Conservation (phyloP, 2,113 vertebrate genomes). For the Casuarius casuarius region DNA sequence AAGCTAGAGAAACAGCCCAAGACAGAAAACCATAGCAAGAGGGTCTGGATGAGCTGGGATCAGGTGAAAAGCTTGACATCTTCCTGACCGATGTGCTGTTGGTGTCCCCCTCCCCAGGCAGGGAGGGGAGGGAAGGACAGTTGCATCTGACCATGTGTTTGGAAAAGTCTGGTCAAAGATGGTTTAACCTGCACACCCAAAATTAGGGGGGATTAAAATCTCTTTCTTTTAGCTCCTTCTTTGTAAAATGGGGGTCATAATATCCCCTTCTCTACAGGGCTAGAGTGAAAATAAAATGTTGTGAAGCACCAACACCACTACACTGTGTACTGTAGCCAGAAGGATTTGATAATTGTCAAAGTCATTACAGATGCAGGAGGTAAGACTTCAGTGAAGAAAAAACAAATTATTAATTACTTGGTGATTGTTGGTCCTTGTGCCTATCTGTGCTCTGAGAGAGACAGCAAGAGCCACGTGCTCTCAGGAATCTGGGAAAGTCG, state of each 20-base stretch:
- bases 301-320: background rate
- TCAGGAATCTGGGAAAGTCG: background rate
- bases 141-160: background rate
- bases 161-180: background rate
- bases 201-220: background rate
- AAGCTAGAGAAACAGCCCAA: background rate
- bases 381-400: background rate
- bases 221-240: background rate
- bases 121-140: background rate
- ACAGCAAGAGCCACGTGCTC: background rate
- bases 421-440: background rate
- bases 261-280: background rate
- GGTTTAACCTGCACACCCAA: background rate
- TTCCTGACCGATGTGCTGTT: background rate
- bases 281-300: background rate
- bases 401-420: background rate
- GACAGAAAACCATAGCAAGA: background rate
- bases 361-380: background rate
- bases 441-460: background rate
- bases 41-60: background rate
- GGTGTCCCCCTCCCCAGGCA: rapidly evolving
- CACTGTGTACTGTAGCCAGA: background rate
- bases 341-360: background rate
- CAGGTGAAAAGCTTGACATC: background rate
- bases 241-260: background rate